Evolutionary conservation across 1,140 invertebrate genomes (phyloP).

Genomic region (Cheumatopsyche charites): DNA sequence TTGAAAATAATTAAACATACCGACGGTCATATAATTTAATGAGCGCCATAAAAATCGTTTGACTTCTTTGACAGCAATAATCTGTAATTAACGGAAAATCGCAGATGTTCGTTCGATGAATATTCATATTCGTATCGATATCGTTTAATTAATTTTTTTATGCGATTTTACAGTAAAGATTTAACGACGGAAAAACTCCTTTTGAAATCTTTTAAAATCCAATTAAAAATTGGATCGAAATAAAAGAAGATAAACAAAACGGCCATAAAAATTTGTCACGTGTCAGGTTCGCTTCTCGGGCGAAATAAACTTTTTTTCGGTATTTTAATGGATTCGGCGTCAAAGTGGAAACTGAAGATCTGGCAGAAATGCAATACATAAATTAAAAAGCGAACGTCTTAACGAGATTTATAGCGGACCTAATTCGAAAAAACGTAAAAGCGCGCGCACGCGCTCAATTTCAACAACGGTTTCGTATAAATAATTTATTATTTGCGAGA

Average conservation of each 20-base stretch:
- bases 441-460: conserved; percentile 5
- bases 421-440: conserved; percentile 16
- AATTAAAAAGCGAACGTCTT: conserved; percentile 2
- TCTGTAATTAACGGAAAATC: not conserved
- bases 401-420: conserved; percentile 1
- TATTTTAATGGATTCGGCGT: conserved; percentile 15
- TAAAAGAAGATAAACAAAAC: conserved; percentile 5
- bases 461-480: conserved; percentile 16
- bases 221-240: too few species aligned
- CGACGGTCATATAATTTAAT: too few species aligned
- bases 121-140: conserved; percentile 6
- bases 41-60: too few species aligned
- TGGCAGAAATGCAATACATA: conserved; percentile 7
- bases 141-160: conserved; percentile 12
- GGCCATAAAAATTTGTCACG: conserved; percentile 9
- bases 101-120: conserved; percentile 4
- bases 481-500: not conserved
- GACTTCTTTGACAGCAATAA: not conserved
- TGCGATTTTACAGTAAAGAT: not conserved
- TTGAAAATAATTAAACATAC: too few species aligned
- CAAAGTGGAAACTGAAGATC: not conserved
- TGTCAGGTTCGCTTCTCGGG: not conserved
- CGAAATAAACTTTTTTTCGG: conserved; percentile 13
- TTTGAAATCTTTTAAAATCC: too few species aligned
- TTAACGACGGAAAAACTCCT: not conserved